These are phyloP conservation scores for Chinchilla lanigera DNA, from an alignment of 2,113 vertebrate species.

Conservation along the genomic window DNA sequence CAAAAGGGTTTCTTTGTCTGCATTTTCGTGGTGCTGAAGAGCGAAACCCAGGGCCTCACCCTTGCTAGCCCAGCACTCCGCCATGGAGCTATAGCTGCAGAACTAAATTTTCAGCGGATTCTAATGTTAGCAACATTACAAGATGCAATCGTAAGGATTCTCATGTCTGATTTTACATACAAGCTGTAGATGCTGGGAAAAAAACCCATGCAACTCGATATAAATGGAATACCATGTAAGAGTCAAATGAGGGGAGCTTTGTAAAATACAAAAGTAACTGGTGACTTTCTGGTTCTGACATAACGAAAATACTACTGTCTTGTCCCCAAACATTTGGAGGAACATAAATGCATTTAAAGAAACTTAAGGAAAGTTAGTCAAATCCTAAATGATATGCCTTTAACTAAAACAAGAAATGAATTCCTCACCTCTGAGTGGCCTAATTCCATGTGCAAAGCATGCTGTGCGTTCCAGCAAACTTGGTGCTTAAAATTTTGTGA, in stretches of 20 bases:
- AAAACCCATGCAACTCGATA: neutral
- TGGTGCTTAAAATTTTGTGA: neutral
- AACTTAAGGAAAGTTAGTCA: neutral
- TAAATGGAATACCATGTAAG: neutral
- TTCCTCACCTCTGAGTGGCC: neutral
- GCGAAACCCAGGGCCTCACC: neutral
- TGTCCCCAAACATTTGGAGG: neutral
- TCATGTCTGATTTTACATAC: accelerated
- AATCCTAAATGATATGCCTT: neutral
- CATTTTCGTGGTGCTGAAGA: neutral
- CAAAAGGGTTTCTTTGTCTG: neutral
- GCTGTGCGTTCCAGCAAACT: neutral
- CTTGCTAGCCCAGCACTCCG: neutral
- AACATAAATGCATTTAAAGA: neutral
- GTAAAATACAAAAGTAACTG: neutral
- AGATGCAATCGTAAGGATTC: neutral
- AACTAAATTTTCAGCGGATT: neutral
- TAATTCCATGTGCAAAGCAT: neutral
- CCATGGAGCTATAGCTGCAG: neutral
- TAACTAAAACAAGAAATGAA: neutral
- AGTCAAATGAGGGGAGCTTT: neutral
- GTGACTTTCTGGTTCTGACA: neutral
- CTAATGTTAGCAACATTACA: neutral
- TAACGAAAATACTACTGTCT: neutral
- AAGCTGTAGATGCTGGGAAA: neutral